These are phyloP conservation scores for Scytalopus superciliaris DNA, from an alignment of 2,113 vertebrate species.

Conservation along the genomic window DNA sequence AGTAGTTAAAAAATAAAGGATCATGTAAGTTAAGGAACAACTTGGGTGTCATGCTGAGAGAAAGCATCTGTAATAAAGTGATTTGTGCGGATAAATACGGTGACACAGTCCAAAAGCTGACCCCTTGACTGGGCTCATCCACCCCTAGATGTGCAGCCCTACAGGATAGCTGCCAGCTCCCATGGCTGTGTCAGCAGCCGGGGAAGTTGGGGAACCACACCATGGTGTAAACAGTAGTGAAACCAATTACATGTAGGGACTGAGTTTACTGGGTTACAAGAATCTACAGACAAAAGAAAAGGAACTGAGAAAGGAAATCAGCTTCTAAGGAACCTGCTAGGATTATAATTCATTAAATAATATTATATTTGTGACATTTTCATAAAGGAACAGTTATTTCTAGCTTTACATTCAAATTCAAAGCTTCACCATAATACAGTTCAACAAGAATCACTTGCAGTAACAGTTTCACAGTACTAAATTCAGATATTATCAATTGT, in stretches of 20 bases:
- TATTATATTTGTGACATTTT: not conserved
- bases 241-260: not conserved
- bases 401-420: not conserved
- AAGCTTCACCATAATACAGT: not conserved
- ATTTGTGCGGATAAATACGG: not conserved
- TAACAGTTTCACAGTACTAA: not conserved
- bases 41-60: fast-evolving
- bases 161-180: fast-evolving
- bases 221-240: not conserved
- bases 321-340: not conserved
- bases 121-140: not conserved
- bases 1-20: not conserved
- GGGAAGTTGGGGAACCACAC: not conserved
- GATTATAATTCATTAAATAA: not conserved
- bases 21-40: not conserved
- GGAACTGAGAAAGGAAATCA: not conserved
- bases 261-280: not conserved
- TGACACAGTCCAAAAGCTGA: not conserved
- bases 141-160: not conserved
- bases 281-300: not conserved
- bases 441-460: not conserved
- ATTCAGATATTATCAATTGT: not conserved
- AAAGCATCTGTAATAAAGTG: not conserved
- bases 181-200: not conserved
- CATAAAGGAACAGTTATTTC: not conserved